Evolutionary conservation across 2,888 invertebrate species (phyloP), one percentile per base, ranked within the genome.

Genomic region (Agrilus mali): DNA sequence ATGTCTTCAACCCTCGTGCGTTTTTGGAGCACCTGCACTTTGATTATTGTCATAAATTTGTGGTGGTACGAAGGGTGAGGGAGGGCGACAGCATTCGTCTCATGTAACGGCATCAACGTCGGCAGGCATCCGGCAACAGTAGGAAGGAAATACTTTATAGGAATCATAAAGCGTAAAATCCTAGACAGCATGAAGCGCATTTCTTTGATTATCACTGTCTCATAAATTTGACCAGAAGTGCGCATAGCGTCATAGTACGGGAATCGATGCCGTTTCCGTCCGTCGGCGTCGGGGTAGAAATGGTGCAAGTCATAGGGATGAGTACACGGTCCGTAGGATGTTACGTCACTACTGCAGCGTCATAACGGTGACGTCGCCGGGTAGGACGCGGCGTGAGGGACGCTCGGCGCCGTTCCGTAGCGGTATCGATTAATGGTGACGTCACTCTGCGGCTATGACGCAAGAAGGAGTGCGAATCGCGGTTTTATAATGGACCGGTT

Each of bases 401-500:
- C 40, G 40, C 46, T 45, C 51, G 54, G 57, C 57, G 55, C 53
- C 55, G 33, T 54, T 51, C 55, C 52, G 43, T 58, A 58, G 53
- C 57, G 56, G 57, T 53, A 57, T 60, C 58, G 59, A 60, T 60
- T 49, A 22, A 42, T 49, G 48, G 53, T 62, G 61, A 63, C 63
- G 60, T 63, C 62, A 59, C 56, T 27, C 27, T 57, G 58, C 58
- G 55, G 56, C 51, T 48, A 55, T 61, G 61, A 61, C 61, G 61
- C 61, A 59, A 56, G 52, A 51, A 50, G 55, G 50, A 58, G 51
- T 49, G 55, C 57, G 59, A 61, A 57, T 56, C 49, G 58, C 56
- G 58, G 62, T 62, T 63, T 62, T 64, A 64, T 64, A 64, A 63
- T 64, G 60, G 57, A 60, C 55, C 55, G 60, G 59, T 62, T 62